Evolutionary conservation across 2,797 vertebrate genomes (phyloP).

Genomic region (Rhincodon typus): DNA sequence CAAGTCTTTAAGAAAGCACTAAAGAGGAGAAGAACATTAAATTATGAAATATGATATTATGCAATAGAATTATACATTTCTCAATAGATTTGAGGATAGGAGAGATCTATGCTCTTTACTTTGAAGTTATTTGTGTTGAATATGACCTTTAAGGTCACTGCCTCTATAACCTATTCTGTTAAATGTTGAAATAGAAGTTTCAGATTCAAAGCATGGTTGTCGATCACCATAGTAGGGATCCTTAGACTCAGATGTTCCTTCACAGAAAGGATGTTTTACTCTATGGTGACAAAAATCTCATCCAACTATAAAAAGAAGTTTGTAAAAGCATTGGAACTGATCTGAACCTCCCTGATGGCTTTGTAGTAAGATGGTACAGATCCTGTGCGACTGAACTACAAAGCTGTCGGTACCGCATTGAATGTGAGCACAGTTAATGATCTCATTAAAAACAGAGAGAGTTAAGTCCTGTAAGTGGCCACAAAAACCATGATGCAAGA

Average conservation of each 20-base stretch:
- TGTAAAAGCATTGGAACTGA: background rate
- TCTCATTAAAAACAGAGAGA: background rate
- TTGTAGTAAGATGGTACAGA: background rate
- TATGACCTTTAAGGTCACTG: conserved; percentile 22
- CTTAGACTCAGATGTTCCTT: background rate
- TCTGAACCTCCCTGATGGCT: background rate
- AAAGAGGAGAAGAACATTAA: background rate
- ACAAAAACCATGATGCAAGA: background rate
- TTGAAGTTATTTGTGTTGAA: conserved; percentile 20
- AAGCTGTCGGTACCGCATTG: background rate
- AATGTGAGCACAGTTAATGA: background rate
- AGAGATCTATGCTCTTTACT: background rate
- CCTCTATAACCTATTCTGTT: conserved; percentile 21
- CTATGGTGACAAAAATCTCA: background rate
- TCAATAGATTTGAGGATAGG: background rate
- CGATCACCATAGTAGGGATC: background rate
- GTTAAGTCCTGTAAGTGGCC: background rate
- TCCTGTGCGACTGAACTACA: background rate
- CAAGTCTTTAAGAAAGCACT: background rate
- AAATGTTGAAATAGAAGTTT: conserved; percentile 25
- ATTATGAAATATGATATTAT: background rate
- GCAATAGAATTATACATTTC: background rate
- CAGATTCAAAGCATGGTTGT: background rate
- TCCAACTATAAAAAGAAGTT: background rate
- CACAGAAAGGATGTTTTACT: background rate